These are phyloP conservation scores for Machaerirhynchus nigripectus DNA, from an alignment of 2,113 vertebrate species.

Conservation along the genomic window DNA sequence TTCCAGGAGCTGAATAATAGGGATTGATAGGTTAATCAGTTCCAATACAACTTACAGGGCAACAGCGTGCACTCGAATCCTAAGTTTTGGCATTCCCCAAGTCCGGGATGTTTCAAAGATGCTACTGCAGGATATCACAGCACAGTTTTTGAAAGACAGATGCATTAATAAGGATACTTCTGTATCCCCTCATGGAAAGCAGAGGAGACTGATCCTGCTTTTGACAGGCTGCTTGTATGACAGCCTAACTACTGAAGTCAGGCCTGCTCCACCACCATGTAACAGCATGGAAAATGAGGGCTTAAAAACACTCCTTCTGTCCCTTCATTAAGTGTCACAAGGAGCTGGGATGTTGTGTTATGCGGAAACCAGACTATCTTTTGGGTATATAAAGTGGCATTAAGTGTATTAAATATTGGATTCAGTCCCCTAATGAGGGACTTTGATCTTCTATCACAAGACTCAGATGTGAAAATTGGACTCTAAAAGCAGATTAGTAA, in stretches of 20 bases:
- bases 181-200: neutral
- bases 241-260: neutral
- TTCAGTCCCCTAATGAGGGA: neutral
- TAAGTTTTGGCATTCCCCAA: neutral
- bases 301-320: neutral
- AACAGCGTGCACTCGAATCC: neutral
- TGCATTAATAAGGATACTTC: neutral
- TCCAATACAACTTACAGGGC: neutral
- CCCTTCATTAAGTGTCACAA: neutral
- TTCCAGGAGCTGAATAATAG: neutral
- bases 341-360: neutral
- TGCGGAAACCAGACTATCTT: neutral
- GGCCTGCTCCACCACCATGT: neutral
- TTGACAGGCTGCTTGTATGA: neutral
- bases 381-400: neutral
- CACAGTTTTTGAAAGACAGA: neutral
- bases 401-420: conserved; percentile 16
- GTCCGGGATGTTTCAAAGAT: neutral
- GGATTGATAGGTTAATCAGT: conserved; percentile 39
- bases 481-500: conserved; percentile 1
- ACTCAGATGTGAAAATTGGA: conserved; percentile 8
- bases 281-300: neutral
- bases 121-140: neutral
- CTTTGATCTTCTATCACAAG: conserved; percentile 39
- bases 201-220: neutral